Percentiles rank a stretch among this genome's conserved stretches.
These are phyloP conservation scores for Dolichopus griseipennis DNA, from an alignment of 2,888 invertebrate species.

Conservation along the genomic window DNA sequence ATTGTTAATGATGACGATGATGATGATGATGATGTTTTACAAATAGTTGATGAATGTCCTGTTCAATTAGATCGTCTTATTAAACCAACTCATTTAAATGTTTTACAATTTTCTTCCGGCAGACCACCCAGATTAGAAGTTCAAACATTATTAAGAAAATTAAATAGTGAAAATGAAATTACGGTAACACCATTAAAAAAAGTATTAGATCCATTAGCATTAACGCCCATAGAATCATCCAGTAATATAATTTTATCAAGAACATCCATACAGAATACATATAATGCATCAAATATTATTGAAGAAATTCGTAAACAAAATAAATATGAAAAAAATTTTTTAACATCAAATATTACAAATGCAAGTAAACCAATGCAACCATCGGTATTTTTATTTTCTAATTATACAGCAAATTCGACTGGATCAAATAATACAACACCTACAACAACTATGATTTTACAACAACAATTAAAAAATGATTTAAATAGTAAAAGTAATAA, in stretches of 20 bases:
- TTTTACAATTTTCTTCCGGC: conserved; percentile 8
- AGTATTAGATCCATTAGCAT: neutral
- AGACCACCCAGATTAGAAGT: conserved; percentile 3
- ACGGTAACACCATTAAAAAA: conserved; percentile 23
- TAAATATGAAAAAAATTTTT: conserved; percentile 24
- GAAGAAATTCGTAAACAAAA: conserved; percentile 17
- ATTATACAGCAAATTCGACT: conserved; percentile 34
- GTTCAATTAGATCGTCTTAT: conserved; percentile 10
- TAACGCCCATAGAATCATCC: neutral
- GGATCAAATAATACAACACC: conserved; percentile 17
- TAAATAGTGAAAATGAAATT: conserved; percentile 24
- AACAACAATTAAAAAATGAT: conserved; percentile 18
- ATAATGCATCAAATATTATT: conserved; percentile 12
- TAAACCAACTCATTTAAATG: neutral
- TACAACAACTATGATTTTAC: conserved; percentile 18
- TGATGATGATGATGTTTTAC: neutral
- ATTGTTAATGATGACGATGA: too few species aligned
- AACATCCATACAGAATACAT: conserved; percentile 20
- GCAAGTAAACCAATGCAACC: conserved; percentile 35
- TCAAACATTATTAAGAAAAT: conserved; percentile 15
- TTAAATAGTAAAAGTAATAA: conserved; percentile 23
- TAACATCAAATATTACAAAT: conserved; percentile 25
- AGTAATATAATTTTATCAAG: conserved; percentile 8
- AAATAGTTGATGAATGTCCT: conserved; percentile 11
- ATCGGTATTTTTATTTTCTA: conserved; percentile 39